Base-by-base conservation (phyloP, 2,888 invertebrate species). In the Tenthredo amoena region DNA sequence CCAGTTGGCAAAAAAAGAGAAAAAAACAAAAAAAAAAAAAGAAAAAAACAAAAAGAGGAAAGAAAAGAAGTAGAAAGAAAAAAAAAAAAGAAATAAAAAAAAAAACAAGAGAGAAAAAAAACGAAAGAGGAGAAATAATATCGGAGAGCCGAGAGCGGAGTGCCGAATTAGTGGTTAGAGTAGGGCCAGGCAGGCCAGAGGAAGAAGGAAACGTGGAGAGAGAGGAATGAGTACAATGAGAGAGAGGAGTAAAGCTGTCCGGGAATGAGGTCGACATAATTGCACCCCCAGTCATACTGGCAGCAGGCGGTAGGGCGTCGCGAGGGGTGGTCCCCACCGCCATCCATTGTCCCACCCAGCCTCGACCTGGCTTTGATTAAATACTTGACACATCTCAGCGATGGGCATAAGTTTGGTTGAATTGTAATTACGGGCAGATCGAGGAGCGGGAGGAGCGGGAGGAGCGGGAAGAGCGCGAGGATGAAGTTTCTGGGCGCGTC, bases 361-460 rank as follows among this genome's bases (percentile, higher is more conserved):
- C 90, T 90, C 91, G 90, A 88, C 89, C 90, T 88, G 89, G 90
- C 90, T 89, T 92, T 93, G 93, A 92, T 93, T 93, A 93, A 93
- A 93, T 92, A 92, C 93, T 93, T 92, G 93, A 93, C 93, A 93
- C 93, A 92, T 92, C 92, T 89, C 90, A 87, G 88, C 88, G 87
- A 88, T 88, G 86, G 87, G 88, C 92, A 92, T 92, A 93, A 93
- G 91, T 93, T 92, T 91, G 91, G 91, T 91, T 92, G 91, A 92
- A 92, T 92, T 91, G 91, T 92, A 93, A 93, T 93, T 93, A 92
- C 92, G 90, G 89, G 87, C 85, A 88, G 90, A 89, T 37, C 58
- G 58, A 62, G 62, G 21, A 62, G 50, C 50, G 26, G 2, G 15
- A 62, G 62, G 21, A 62, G 50, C 50, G 26, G 2, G 15, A 65